phyloP scores from a whole-genome alignment of 2,797 vertebrate species.

The Amphiprion clarkii region DNA sequence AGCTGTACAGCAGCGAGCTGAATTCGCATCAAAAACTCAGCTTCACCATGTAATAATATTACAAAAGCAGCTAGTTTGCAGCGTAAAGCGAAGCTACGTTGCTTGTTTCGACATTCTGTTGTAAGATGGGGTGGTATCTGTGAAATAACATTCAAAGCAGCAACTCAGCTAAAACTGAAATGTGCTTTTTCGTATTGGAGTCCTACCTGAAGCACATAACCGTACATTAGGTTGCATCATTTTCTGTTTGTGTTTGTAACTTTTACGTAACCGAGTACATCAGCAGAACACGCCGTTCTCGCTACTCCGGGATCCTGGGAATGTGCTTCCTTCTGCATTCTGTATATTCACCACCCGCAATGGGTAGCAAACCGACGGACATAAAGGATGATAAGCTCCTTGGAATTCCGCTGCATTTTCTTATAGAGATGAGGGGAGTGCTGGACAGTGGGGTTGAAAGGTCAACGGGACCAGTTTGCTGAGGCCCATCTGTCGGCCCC shows the following conservation, averaged over 20 bases:
- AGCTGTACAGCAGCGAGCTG: conserved; percentile 9
- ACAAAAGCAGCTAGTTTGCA: conserved; percentile 24
- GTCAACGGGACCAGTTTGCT: conserved; percentile 86
- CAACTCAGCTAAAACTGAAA: conserved; percentile 33
- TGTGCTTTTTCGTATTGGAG: conserved; percentile 38
- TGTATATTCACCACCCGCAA: conserved; percentile 60
- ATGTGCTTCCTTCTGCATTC: conserved; percentile 59
- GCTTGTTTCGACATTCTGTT: conserved; percentile 19
- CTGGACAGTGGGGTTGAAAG: conserved; percentile 86
- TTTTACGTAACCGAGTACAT: conserved; percentile 21
- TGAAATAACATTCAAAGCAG: conserved; percentile 18
- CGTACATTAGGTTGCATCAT: conserved; percentile 19
- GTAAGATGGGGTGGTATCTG: conserved; percentile 5
- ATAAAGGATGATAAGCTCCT: conserved; percentile 85
- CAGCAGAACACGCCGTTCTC: conserved; percentile 19
- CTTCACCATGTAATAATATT: conserved; percentile 12
- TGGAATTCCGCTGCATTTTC: conserved; percentile 82
- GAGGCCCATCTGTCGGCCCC: conserved; percentile 85
- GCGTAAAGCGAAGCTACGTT: background rate
- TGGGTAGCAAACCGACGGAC: conserved; percentile 63
- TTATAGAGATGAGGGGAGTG: conserved; percentile 72
- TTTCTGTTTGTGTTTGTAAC: conserved; percentile 21
- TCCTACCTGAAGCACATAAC: conserved; percentile 14
- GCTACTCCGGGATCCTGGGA: conserved; percentile 58
- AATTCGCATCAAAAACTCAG: conserved; percentile 33